phyloP scores from a whole-genome alignment of 2,797 vertebrate species.

The Triplophysa yarkandensis region DNA sequence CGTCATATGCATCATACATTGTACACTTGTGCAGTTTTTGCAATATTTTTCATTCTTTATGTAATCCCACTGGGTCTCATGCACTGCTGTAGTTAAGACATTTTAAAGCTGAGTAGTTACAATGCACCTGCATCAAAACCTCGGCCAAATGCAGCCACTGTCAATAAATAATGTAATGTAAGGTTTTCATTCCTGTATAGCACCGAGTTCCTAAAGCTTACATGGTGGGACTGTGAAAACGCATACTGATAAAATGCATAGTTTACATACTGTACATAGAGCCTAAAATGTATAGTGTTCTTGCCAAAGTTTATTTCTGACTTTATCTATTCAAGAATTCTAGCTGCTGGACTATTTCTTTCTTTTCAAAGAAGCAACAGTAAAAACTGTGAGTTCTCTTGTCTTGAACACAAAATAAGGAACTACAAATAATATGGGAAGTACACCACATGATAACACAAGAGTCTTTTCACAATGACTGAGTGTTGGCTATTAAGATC shows the following conservation, averaged over 20 bases:
- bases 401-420: constrained; percentile 71
- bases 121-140: neutral
- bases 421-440: constrained; percentile 76
- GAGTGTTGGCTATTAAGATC: constrained; percentile 50
- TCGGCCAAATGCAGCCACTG: neutral
- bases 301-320: constrained; percentile 8
- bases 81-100: neutral
- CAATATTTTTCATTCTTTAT: neutral
- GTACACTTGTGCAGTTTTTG: neutral
- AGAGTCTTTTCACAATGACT: constrained; percentile 55
- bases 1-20: neutral
- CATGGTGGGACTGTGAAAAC: neutral
- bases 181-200: neutral
- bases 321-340: constrained; percentile 4
- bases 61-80: neutral
- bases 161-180: neutral
- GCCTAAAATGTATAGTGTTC: neutral
- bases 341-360: constrained; percentile 53
- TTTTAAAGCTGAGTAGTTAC: neutral
- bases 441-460: constrained; percentile 73
- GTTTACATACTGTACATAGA: neutral
- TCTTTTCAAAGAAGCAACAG: constrained; percentile 41
- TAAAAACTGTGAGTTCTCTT: constrained; percentile 40
- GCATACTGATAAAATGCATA: neutral
- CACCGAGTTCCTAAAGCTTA: neutral